Conservation (phyloP, 2,888 invertebrate genomes). For the Theretra japonica region DNA sequence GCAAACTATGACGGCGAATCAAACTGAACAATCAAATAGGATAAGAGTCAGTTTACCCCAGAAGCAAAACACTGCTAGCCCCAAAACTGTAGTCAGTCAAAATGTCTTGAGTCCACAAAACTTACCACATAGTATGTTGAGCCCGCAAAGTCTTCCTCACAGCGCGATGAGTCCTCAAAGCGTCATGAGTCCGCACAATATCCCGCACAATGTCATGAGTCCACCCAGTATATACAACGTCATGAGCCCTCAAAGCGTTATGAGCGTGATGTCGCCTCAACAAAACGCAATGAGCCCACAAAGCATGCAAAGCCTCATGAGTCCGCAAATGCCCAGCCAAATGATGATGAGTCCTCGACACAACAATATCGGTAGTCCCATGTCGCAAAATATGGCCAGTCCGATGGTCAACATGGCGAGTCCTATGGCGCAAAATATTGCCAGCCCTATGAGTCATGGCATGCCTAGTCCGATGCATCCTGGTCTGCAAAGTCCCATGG, state of each 20-base stretch:
- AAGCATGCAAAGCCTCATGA: slow-evolving; percentile 77
- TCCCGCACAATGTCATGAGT: slow-evolving; percentile 74
- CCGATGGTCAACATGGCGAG: slow-evolving; percentile 70
- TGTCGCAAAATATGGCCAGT: slow-evolving; percentile 70
- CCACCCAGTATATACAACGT: slow-evolving; percentile 76
- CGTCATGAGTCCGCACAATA: slow-evolving; percentile 74
- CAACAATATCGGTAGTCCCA: slow-evolving; percentile 66
- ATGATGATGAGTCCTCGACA: slow-evolving; percentile 79
- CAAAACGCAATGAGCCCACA: slow-evolving; percentile 80
- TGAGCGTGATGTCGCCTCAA: slow-evolving; percentile 81
- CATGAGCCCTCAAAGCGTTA: slow-evolving; percentile 79
- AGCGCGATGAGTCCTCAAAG: slow-evolving; percentile 80
- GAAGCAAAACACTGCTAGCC: slow-evolving; percentile 68
- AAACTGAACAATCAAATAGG: slow-evolving; percentile 71
- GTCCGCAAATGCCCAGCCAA: slow-evolving; percentile 78
- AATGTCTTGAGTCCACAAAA: slow-evolving; percentile 75
- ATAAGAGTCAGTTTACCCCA: slow-evolving; percentile 71
- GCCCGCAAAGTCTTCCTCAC: slow-evolving; percentile 77
- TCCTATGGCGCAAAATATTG: slow-evolving; percentile 63
- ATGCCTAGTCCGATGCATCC: slow-evolving; percentile 79
- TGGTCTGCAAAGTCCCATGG: slow-evolving; percentile 75
- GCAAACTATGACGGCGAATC: slow-evolving; percentile 76
- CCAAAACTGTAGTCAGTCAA: slow-evolving; percentile 73
- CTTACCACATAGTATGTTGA: slow-evolving; percentile 74
- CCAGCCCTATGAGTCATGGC: slow-evolving; percentile 76